Conservation (phyloP, 2,113 vertebrate genomes). For the Cyprinodon brontotheroides region DNA sequence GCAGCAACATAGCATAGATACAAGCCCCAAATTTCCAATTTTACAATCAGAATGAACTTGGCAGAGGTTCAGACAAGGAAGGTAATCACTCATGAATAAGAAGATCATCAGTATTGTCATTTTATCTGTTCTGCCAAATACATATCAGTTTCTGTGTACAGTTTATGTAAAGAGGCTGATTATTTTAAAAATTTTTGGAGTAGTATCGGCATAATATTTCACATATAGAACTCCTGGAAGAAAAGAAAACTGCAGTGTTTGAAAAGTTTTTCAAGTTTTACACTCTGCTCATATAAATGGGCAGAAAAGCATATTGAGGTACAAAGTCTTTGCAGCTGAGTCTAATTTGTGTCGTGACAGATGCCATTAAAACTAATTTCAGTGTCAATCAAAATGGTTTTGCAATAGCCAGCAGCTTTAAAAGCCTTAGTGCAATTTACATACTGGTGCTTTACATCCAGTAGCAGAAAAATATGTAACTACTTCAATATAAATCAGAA, state of each 20-base stretch:
- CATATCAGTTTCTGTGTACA: too few species aligned
- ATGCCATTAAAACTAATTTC: background rate
- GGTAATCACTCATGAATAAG: too few species aligned
- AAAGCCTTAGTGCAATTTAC: background rate
- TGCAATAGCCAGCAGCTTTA: slow-evolving; percentile 1
- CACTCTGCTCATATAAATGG: background rate
- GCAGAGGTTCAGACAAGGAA: too few species aligned
- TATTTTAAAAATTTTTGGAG: background rate
- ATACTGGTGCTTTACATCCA: too few species aligned
- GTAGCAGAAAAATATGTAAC: too few species aligned
- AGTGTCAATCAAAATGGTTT: slow-evolving; percentile 9
- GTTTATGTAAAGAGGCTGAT: background rate
- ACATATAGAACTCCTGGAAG: background rate
- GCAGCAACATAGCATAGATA: background rate
- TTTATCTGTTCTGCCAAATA: too few species aligned
- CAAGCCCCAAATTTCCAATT: too few species aligned
- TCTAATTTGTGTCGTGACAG: background rate
- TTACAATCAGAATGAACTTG: too few species aligned
- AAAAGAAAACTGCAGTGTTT: background rate
- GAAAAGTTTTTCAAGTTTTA: background rate
- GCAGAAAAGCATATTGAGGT: background rate
- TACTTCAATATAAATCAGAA: too few species aligned
- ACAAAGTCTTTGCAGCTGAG: background rate
- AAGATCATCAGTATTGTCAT: too few species aligned
- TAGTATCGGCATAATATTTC: background rate